Evolutionary conservation across 2,797 vertebrate genomes (phyloP).

Genomic region (Leptatherina wallacei): DNA sequence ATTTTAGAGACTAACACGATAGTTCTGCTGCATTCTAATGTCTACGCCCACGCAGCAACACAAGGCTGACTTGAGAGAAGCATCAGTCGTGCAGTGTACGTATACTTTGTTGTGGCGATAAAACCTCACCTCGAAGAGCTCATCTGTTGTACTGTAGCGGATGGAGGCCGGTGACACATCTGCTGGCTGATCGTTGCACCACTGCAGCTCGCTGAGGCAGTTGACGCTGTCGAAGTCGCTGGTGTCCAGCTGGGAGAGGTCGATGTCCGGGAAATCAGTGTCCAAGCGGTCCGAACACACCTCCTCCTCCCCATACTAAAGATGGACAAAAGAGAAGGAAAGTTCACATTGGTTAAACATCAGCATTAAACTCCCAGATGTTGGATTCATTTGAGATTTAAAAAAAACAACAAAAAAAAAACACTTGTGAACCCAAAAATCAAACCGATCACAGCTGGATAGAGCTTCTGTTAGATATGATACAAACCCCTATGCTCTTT

Average conservation of each 20-base stretch:
- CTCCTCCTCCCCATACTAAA: constrained; percentile 88
- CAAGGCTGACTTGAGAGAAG: neutral
- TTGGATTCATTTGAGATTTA: constrained; percentile 26
- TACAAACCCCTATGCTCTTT: neutral
- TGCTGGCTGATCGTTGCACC: constrained; percentile 89
- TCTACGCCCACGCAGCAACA: neutral
- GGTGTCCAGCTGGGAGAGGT: constrained; percentile 96
- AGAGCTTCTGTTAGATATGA: constrained; percentile 19
- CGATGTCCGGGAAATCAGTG: constrained; percentile 95
- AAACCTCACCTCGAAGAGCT: constrained; percentile 92
- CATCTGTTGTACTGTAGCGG: constrained; percentile 90
- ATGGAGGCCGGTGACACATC: constrained; percentile 88
- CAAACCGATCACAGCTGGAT: constrained; percentile 49
- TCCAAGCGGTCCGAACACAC: constrained; percentile 93
- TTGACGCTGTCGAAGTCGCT: constrained; percentile 93
- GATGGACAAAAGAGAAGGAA: constrained; percentile 48
- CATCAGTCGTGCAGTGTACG: neutral
- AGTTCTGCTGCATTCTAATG: neutral
- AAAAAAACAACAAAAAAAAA: constrained; percentile 7
- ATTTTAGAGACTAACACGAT: neutral
- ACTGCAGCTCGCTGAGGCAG: constrained; percentile 94
- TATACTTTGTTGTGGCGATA: neutral
- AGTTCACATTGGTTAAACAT: constrained; percentile 59
- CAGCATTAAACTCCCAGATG: constrained; percentile 47
- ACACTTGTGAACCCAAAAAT: constrained; percentile 7